These are phyloP conservation scores for Caradrina clavipalpis DNA, from an alignment of 2,888 invertebrate species.

Conservation along the genomic window DNA sequence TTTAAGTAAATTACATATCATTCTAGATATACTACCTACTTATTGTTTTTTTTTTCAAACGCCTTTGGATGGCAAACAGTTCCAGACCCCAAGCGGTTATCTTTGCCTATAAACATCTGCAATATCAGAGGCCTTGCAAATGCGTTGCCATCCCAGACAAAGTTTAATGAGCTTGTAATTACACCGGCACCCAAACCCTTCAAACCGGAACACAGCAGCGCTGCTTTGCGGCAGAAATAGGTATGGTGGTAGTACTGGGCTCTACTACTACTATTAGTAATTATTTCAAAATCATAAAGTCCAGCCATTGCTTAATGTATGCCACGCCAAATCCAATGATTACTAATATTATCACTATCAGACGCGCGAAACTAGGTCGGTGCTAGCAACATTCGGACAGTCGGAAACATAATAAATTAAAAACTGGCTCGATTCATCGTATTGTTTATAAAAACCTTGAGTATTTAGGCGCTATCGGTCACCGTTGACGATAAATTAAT, in stretches of 20 bases:
- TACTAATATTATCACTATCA: constrained; percentile 35
- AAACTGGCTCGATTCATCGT: constrained; percentile 10
- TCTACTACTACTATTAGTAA: no score
- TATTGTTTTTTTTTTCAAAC: no score
- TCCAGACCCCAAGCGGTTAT: no score
- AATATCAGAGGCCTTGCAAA: no score
- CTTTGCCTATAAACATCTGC: no score
- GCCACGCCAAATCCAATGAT: constrained; percentile 32
- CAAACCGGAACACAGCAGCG: no score
- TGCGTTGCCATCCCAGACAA: no score
- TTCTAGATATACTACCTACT: neutral
- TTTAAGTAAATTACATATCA: neutral
- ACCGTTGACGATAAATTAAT: constrained; percentile 75
- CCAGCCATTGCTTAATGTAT: constrained; percentile 19
- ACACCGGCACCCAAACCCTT: no score
- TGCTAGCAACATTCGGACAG: constrained; percentile 13
- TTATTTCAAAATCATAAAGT: constrained; percentile 6
- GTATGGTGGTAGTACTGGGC: no score
- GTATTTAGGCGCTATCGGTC: constrained; percentile 68
- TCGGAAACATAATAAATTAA: constrained; percentile 25
- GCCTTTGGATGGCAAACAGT: no score
- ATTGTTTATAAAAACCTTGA: constrained; percentile 57
- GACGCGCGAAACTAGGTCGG: constrained; percentile 39
- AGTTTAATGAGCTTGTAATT: no score
- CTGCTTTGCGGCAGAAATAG: no score